phyloP scores from a whole-genome alignment of 2,888 invertebrate genomes.

The Heliothis peltigera region DNA sequence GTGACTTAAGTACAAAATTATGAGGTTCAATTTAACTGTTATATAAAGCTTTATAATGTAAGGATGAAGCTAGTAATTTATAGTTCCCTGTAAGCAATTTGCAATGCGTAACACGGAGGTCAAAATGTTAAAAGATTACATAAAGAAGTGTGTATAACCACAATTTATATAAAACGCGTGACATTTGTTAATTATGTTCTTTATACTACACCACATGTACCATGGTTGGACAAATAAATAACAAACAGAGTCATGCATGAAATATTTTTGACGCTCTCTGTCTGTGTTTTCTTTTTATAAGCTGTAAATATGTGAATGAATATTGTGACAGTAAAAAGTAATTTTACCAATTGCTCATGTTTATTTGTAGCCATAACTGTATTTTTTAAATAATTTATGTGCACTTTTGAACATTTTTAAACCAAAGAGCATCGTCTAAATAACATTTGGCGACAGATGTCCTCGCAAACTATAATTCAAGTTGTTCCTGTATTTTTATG shows the following conservation, averaged over 20 bases:
- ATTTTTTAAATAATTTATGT: too few relatives aligned
- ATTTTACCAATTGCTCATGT: too few relatives aligned
- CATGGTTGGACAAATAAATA: too few relatives aligned
- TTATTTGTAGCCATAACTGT: too few relatives aligned
- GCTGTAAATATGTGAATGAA: too few relatives aligned
- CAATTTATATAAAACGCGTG: slow-evolving; percentile 17
- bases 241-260: too few relatives aligned
- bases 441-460: slow-evolving; percentile 9
- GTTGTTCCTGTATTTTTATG: slow-evolving; percentile 39
- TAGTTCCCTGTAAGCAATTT: slow-evolving; percentile 33
- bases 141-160: slow-evolving; percentile 24
- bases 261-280: too few relatives aligned
- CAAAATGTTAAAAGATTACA: slow-evolving; percentile 31
- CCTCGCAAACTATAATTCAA: slow-evolving; percentile 23
- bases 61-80: slow-evolving; percentile 6
- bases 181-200: slow-evolving; percentile 17
- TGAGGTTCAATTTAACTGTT: too few relatives aligned
- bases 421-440: neutral
- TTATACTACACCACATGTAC: neutral
- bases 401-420: neutral
- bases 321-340: too few relatives aligned
- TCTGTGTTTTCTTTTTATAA: too few relatives aligned
- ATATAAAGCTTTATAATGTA: too few relatives aligned
- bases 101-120: slow-evolving; percentile 25
- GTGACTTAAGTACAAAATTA: too few relatives aligned